Percentiles rank a stretch among this genome's conserved stretches.
These are phyloP conservation scores for Miniopterus natalensis DNA, from an alignment of 2,113 vertebrate genomes.

Conservation along the genomic window DNA sequence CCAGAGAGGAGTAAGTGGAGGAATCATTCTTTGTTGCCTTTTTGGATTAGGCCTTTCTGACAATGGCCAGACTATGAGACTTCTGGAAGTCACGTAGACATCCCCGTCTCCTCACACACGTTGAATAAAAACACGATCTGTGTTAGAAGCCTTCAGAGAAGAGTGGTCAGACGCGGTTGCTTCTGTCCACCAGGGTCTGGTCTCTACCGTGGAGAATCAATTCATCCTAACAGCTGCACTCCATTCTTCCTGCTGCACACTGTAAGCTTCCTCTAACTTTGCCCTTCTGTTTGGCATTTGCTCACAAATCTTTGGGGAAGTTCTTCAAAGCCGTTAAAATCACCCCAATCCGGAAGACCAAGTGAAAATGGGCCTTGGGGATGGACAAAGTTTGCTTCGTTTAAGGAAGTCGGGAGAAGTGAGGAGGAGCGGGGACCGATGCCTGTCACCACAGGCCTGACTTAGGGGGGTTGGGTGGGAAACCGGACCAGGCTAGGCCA, in stretches of 20 bases:
- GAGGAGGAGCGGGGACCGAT: not conserved
- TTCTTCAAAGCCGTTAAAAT: not conserved
- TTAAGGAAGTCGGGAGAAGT: not conserved
- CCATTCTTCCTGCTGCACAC: not conserved
- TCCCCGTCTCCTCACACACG: not conserved
- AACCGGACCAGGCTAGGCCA: conserved; percentile 9
- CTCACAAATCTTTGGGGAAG: not conserved
- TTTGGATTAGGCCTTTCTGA: not conserved
- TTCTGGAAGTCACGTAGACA: not conserved
- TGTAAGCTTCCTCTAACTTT: not conserved
- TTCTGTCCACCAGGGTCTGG: not conserved
- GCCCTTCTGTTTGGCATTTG: conserved; percentile 6
- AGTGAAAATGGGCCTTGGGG: not conserved
- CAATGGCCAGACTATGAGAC: not conserved
- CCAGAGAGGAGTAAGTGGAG: not conserved
- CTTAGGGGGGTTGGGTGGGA: not conserved
- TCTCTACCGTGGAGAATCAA: not conserved
- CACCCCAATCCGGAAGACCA: not conserved
- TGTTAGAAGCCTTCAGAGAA: not conserved
- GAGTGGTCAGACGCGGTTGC: not conserved
- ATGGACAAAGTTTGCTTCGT: not conserved
- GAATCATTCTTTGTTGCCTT: not conserved
- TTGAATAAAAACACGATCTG: not conserved
- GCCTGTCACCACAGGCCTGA: not conserved
- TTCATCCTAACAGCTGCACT: not conserved